A percentile compares a stretch with the other conserved stretches of the same genome.
Conservation (phyloP, 2,797 vertebrate species). For the Sebastes miniatus region DNA sequence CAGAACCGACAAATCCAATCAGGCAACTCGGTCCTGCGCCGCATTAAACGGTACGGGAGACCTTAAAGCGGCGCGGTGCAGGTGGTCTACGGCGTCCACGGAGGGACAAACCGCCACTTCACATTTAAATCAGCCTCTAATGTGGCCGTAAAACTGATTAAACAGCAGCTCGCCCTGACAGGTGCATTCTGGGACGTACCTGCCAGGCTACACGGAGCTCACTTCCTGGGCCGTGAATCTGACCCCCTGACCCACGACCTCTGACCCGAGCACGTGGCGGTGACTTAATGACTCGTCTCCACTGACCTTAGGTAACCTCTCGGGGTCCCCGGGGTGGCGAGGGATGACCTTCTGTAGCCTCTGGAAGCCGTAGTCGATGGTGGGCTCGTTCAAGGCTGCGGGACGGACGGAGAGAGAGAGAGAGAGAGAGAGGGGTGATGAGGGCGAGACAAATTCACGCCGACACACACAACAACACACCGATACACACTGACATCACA, state of each 20-base stretch:
- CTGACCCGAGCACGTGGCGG: not conserved
- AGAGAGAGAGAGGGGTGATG: not conserved
- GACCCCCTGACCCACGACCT: conserved; percentile 18
- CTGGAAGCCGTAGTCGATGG: conserved; percentile 97
- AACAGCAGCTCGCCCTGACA: conserved; percentile 26
- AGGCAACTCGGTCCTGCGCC: conserved; percentile 21
- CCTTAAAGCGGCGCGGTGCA: not conserved
- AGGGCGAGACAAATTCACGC: not conserved
- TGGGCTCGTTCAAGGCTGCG: conserved; percentile 92
- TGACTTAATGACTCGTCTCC: conserved; percentile 14
- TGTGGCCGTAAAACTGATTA: conserved; percentile 17
- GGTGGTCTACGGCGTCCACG: conserved; percentile 3
- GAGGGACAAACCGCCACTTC: conserved; percentile 44
- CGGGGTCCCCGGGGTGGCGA: conserved; percentile 92
- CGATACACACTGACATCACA: no score
- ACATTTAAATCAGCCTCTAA: conserved; percentile 10
- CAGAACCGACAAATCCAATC: conserved; percentile 62
- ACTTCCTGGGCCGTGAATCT: not conserved
- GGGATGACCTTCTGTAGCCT: conserved; percentile 96
- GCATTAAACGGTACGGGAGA: conserved; percentile 12
- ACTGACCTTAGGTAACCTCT: conserved; percentile 94
- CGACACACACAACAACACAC: not conserved
- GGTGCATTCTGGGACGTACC: conserved; percentile 33
- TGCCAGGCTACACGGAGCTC: not conserved
- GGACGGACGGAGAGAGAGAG: not conserved